Base-by-base conservation (phyloP, 2,888 invertebrate genomes). In the Disparrhopalites patrizii region DNA sequence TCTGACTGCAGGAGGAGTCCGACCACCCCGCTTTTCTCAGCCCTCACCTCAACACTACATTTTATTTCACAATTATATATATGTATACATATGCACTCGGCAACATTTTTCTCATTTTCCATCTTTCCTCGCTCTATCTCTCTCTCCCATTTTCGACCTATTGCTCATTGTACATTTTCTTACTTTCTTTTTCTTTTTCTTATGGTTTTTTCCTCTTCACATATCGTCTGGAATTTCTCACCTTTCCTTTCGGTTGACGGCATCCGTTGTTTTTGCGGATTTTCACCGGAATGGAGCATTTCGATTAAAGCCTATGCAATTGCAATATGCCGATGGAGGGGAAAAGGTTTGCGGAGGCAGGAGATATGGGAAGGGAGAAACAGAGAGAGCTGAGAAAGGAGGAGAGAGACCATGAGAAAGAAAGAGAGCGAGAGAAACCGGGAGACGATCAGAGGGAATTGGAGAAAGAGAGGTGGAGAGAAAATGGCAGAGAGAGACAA, bases 11-110 rank as follows among this genome's bases (percentile, higher is more conserved):
- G 40, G 57, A 40, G 57, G 57, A 36, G 56, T 57, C 4, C 40
- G 57, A 57, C 57, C 40, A 57, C 57, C 57, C 27, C 57, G 25
- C 18, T 31, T 31, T 47, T 20, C 54, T 54, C 54, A 54, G 31
- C 31, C 27, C n/a, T n/a, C n/a, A n/a, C n/a, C n/a, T n/a, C n/a
- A n/a, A n/a, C n/a, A n/a, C n/a, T n/a, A n/a, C n/a, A n/a, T n/a
- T n/a, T n/a, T n/a, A n/a, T n/a, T n/a, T n/a, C n/a, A n/a, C n/a
- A n/a, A n/a, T n/a, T n/a, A n/a, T n/a, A n/a, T n/a, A n/a, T n/a
- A n/a, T n/a, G n/a, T n/a, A n/a, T n/a, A n/a, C n/a, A n/a, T n/a
- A n/a, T n/a, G n/a, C n/a, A n/a, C n/a, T n/a, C n/a, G n/a, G 20
- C 4, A 43, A 30, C 27, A 28, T 33, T 33, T 55, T 25, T 10